These are phyloP conservation scores for Hirtodrosophila confusa DNA, from an alignment of 2,888 invertebrate species.

Conservation along the genomic window DNA sequence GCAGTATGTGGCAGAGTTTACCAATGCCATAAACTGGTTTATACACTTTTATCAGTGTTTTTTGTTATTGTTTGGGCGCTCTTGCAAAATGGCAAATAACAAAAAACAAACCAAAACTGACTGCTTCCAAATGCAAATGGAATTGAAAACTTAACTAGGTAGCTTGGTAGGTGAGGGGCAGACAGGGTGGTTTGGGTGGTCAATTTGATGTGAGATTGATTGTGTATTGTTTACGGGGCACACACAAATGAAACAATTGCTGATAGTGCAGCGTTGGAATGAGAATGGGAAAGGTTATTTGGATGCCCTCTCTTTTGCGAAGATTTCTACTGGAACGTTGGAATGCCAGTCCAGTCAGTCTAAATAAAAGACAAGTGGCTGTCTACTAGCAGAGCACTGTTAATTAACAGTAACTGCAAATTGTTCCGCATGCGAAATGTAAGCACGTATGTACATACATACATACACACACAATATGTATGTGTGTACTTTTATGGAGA, in stretches of 20 bases:
- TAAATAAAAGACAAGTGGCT: neutral
- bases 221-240: constrained; percentile 24
- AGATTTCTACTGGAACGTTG: too few species aligned
- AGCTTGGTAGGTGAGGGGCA: neutral
- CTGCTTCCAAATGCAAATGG: constrained; percentile 31
- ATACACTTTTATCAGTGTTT: constrained; percentile 26
- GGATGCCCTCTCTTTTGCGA: too few species aligned
- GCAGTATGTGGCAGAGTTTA: constrained; percentile 7
- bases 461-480: neutral
- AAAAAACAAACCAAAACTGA: constrained; percentile 10
- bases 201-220: constrained; percentile 23
- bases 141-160: constrained; percentile 28
- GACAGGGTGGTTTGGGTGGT: too few species aligned
- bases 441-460: constrained; percentile 1
- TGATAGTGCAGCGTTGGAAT: neutral
- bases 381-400: constrained; percentile 37
- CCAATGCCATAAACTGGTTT: constrained; percentile 56
- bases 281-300: too few species aligned
- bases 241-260: constrained; percentile 24
- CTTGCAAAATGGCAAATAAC: constrained; percentile 47
- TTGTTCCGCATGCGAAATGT: constrained; percentile 37
- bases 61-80: constrained; percentile 41
- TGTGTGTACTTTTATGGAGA: neutral
- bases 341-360: neutral
- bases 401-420: constrained; percentile 20